A percentile compares a stretch with the other conserved stretches of the same genome.
Conservation (phyloP, 2,113 vertebrate genomes). For the Tauraco erythrolophus region DNA sequence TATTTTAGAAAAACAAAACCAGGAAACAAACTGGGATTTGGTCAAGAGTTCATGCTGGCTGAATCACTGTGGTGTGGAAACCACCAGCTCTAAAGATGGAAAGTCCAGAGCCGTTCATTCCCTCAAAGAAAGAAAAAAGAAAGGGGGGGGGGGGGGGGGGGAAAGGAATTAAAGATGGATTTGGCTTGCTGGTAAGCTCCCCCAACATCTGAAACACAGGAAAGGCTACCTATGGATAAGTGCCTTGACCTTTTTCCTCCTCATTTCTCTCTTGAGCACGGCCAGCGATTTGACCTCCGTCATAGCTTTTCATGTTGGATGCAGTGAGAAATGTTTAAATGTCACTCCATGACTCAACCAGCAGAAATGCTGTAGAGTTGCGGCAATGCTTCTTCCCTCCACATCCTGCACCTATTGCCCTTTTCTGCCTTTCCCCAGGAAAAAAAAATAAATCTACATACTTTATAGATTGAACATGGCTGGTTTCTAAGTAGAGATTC, state of each 20-base stretch:
- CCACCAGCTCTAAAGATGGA: constrained; percentile 41
- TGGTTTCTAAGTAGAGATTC: background rate
- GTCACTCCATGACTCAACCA: constrained; percentile 48
- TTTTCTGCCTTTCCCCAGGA: background rate
- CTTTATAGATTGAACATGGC: background rate
- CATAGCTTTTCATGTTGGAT: background rate
- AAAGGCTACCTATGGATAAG: background rate
- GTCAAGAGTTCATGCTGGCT: constrained; percentile 35
- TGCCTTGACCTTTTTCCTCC: background rate
- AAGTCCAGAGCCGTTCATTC: background rate
- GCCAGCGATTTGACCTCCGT: background rate
- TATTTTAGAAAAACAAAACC: constrained; percentile 51
- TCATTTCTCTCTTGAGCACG: background rate
- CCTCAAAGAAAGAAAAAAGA: background rate
- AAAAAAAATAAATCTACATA: background rate
- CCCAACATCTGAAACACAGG: background rate
- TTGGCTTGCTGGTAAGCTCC: background rate
- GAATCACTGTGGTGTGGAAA: constrained; percentile 55
- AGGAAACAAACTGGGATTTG: constrained; percentile 46
- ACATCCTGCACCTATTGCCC: constrained; percentile 61
- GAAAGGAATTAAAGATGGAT: background rate
- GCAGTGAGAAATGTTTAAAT: constrained; percentile 36
- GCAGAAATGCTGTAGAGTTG: constrained; percentile 30
- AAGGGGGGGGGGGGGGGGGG: too few species aligned
- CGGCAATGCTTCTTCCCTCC: background rate